Conservation (phyloP, 2,888 invertebrate genomes). For the Strigamia transsilvanica region DNA sequence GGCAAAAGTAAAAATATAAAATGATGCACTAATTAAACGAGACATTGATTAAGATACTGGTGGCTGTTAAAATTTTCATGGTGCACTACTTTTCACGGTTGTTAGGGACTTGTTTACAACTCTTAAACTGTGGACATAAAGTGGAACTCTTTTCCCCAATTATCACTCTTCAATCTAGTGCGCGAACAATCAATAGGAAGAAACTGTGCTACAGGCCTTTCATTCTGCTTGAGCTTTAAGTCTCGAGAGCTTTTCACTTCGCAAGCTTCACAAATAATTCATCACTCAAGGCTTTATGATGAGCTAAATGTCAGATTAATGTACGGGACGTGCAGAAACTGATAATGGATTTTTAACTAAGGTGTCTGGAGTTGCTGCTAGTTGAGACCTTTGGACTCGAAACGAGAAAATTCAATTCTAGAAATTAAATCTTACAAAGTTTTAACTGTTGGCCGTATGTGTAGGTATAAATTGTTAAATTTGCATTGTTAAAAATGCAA, state of each 20-base stretch:
- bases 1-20: not conserved
- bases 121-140: not conserved
- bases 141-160: constrained; percentile 8
- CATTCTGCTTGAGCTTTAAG: constrained; percentile 21
- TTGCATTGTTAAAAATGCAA: too few species aligned
- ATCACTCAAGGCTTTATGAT: constrained; percentile 6
- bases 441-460: too few species aligned
- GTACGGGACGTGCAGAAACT: constrained; percentile 14
- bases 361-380: not conserved
- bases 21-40: not conserved
- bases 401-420: not conserved
- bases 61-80: constrained; percentile 1
- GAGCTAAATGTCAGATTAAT: constrained; percentile 30
- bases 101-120: not conserved
- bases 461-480: too few species aligned
- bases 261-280: constrained; percentile 30
- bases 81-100: not conserved
- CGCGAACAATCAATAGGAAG: constrained; percentile 18
- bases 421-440: too few species aligned
- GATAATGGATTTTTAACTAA: constrained; percentile 30
- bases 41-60: not conserved
- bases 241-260: constrained; percentile 24
- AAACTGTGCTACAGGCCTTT: constrained; percentile 19
- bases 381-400: constrained; percentile 6
- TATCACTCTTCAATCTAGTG: constrained; percentile 13